These are phyloP conservation scores for Alectoris magna DNA, from an alignment of 2,797 vertebrate genomes.

Conservation along the genomic window DNA sequence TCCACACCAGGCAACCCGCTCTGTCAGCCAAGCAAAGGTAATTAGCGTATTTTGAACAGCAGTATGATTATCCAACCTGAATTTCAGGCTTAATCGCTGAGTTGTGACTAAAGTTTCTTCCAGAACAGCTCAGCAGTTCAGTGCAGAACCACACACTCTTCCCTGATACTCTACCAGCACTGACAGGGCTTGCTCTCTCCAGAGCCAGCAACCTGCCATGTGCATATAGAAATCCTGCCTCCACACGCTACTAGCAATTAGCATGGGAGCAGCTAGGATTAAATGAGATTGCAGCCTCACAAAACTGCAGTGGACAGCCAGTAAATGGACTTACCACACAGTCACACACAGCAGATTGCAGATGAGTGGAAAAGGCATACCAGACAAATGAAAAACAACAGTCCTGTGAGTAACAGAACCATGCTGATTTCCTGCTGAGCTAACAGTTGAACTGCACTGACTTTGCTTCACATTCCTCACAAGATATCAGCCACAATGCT, in stretches of 20 bases:
- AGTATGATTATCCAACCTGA: not conserved
- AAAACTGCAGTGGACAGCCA: not conserved
- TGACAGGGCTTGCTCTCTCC: not conserved
- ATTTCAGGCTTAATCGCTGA: conserved; percentile 7
- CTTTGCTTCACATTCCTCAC: not conserved
- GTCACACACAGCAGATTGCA: not conserved
- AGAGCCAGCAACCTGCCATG: not conserved
- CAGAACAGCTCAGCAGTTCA: not conserved
- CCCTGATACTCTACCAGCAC: not conserved
- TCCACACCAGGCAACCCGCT: not conserved
- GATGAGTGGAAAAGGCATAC: not conserved
- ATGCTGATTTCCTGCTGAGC: not conserved
- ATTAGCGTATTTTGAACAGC: not conserved
- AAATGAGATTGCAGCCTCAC: not conserved
- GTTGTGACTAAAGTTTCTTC: not conserved
- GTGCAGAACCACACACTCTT: not conserved
- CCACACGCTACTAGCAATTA: not conserved
- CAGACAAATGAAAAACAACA: conserved; percentile 8
- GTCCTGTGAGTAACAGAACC: not conserved
- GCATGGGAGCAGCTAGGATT: not conserved
- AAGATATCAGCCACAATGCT: not conserved
- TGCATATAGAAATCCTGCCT: not conserved
- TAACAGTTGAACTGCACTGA: not conserved
- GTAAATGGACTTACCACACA: not conserved
- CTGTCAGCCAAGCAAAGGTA: conserved; percentile 8